Percentiles rank a stretch among this genome's conserved stretches.
Conservation (phyloP, 1,140 invertebrate genomes). For the Drosophila tani region DNA sequence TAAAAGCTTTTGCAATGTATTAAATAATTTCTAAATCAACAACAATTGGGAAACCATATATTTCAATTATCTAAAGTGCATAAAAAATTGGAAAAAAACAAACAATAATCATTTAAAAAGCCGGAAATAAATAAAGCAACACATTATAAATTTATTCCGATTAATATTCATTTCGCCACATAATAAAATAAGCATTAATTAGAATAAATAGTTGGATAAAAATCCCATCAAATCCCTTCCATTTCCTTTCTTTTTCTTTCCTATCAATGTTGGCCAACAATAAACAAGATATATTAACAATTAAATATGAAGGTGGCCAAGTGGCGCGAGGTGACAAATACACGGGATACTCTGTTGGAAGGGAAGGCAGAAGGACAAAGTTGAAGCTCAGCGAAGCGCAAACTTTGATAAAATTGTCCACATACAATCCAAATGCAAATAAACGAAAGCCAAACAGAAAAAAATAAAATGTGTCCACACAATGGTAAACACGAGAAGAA, state of each 20-base stretch:
- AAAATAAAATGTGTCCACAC: slow-evolving; percentile 10
- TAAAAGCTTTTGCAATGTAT: too few species aligned
- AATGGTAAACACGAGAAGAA: slow-evolving; percentile 28
- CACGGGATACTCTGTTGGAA: not conserved
- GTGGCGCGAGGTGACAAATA: slow-evolving; percentile 9
- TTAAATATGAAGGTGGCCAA: slow-evolving; percentile 24
- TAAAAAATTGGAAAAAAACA: too few species aligned
- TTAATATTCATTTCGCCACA: not conserved
- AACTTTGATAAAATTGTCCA: slow-evolving; percentile 53
- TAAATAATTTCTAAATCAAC: too few species aligned
- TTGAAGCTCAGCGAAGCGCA: slow-evolving; percentile 50
- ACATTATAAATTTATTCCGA: too few species aligned
- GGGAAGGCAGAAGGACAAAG: slow-evolving; percentile 1
- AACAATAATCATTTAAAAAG: too few species aligned
- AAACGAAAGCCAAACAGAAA: slow-evolving; percentile 27
- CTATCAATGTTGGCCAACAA: slow-evolving; percentile 5
- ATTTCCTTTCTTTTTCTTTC: not conserved
- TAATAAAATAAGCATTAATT: not conserved
- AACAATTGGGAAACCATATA: too few species aligned
- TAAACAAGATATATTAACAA: slow-evolving; percentile 35
- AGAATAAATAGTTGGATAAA: not conserved
- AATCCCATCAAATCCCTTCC: not conserved
- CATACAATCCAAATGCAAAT: slow-evolving; percentile 26
- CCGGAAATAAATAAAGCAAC: too few species aligned
- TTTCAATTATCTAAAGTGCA: too few species aligned